These are phyloP conservation scores for Drosophila sechellia DNA, from an alignment of 1,140 invertebrate genomes.

Conservation along the genomic window DNA sequence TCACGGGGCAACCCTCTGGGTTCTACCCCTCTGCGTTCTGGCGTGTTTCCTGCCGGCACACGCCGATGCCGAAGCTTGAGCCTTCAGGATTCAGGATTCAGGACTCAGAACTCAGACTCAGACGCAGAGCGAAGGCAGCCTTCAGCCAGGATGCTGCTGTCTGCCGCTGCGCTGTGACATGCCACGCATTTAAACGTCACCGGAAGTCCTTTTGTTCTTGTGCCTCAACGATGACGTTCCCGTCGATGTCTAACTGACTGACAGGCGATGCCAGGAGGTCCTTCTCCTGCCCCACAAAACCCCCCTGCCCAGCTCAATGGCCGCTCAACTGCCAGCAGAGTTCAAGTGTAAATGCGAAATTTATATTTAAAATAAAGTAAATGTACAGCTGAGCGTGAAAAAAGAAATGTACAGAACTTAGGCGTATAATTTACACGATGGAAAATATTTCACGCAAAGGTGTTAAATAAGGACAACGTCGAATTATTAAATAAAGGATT, in stretches of 20 bases:
- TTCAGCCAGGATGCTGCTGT: slow-evolving; percentile 74
- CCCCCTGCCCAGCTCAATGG: slow-evolving; percentile 6
- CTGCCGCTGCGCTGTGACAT: slow-evolving; percentile 74
- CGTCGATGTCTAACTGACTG: slow-evolving; percentile 41
- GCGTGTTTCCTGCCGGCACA: slow-evolving; percentile 43
- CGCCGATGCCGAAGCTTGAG: slow-evolving; percentile 26
- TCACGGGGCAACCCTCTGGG: slow-evolving; percentile 19
- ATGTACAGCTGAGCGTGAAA: slow-evolving; percentile 2
- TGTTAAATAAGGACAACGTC: neutral
- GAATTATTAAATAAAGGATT: too few relatives aligned
- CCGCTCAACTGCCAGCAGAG: slow-evolving; percentile 27
- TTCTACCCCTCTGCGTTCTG: slow-evolving; percentile 39
- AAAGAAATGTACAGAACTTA: neutral
- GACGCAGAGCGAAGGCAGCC: slow-evolving; percentile 5
- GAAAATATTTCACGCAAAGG: neutral
- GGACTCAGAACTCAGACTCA: neutral
- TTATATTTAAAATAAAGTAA: slow-evolving; percentile 38
- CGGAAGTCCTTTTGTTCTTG: slow-evolving; percentile 80
- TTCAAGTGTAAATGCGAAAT: slow-evolving; percentile 60
- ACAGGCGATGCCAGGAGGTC: slow-evolving; percentile 31
- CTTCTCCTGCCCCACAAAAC: neutral
- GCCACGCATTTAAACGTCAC: slow-evolving; percentile 81
- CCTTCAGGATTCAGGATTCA: slow-evolving; percentile 21
- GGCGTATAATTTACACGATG: neutral
- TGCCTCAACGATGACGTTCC: slow-evolving; percentile 58